Percentiles rank a stretch among this genome's conserved stretches.
phyloP scores from a whole-genome alignment of 2,113 vertebrate species.

The Rutilus rutilus region DNA sequence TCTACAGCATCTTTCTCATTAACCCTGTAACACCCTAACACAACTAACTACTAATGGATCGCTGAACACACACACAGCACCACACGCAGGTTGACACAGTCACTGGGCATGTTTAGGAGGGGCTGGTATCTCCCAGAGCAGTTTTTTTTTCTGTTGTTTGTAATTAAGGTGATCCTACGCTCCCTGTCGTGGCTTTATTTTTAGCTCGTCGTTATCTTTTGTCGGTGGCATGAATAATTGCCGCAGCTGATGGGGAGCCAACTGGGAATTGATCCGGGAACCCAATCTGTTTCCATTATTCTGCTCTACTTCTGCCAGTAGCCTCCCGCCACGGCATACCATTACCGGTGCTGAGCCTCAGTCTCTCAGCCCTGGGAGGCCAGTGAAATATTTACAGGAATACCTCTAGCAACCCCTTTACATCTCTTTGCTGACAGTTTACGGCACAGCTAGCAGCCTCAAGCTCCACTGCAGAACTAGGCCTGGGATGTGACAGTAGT shows the following conservation, averaged over 20 bases:
- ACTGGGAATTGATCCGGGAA: slow-evolving; percentile 66
- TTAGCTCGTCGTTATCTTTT: slow-evolving; percentile 55
- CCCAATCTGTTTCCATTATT: slow-evolving; percentile 62
- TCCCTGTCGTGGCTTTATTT: slow-evolving; percentile 36
- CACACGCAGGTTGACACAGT: background rate
- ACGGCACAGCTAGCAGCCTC: background rate
- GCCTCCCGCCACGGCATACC: slow-evolving; percentile 14
- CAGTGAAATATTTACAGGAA: slow-evolving; percentile 44
- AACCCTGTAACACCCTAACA: background rate
- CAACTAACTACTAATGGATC: background rate
- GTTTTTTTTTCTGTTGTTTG: slow-evolving; percentile 46
- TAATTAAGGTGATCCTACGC: slow-evolving; percentile 57
- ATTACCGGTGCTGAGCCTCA: slow-evolving; percentile 26
- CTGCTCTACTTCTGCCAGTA: slow-evolving; percentile 62
- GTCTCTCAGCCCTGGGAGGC: slow-evolving; percentile 27
- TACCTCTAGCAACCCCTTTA: slow-evolving; percentile 13
- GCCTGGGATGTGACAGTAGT: background rate
- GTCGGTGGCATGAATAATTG: slow-evolving; percentile 65
- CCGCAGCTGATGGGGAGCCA: slow-evolving; percentile 66
- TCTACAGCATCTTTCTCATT: slow-evolving; percentile 2
- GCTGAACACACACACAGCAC: too few relatives aligned
- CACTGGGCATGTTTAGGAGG: background rate
- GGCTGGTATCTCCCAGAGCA: background rate
- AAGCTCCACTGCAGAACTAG: background rate
- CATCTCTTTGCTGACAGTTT: slow-evolving; percentile 1